phyloP scores from a whole-genome alignment of 2,888 invertebrate genomes.

The Megamerina dolium region DNA sequence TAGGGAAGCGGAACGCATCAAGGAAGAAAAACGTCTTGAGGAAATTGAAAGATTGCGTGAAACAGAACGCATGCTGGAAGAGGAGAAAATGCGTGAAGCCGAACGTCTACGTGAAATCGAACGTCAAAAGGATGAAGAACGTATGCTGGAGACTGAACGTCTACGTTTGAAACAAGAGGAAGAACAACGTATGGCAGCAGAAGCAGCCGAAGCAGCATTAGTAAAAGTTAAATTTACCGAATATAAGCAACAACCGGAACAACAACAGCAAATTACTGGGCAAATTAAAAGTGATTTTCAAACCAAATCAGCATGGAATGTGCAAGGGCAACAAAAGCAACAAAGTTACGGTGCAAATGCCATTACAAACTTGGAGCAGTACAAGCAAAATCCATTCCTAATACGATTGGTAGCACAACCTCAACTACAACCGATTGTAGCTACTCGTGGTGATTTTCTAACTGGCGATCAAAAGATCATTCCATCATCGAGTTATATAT shows the following conservation, averaged over 20 bases:
- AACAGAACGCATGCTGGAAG: constrained; percentile 22
- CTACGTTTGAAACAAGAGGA: constrained; percentile 18
- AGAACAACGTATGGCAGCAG: constrained; percentile 20
- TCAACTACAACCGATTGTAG: not conserved
- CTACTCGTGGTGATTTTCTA: not conserved
- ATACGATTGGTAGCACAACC: constrained; percentile 26
- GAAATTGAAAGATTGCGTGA: constrained; percentile 23
- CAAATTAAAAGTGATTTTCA: constrained; percentile 2
- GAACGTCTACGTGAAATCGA: constrained; percentile 27
- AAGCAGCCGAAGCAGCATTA: constrained; percentile 21
- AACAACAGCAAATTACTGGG: not conserved
- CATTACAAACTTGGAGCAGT: not conserved
- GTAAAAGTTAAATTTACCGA: constrained; percentile 14
- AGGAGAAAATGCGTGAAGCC: constrained; percentile 22
- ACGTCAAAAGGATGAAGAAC: constrained; percentile 28
- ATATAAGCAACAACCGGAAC: constrained; percentile 18
- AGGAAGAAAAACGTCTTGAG: constrained; percentile 21
- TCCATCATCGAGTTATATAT: not conserved
- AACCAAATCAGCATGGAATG: not conserved
- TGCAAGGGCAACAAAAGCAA: not conserved
- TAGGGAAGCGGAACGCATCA: constrained; percentile 5
- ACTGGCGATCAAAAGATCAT: no score
- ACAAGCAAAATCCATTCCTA: constrained; percentile 30
- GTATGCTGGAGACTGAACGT: constrained; percentile 25
- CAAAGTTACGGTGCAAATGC: not conserved